Conservation (phyloP, 2,113 vertebrate genomes). For the Chloroceryle aenea region DNA sequence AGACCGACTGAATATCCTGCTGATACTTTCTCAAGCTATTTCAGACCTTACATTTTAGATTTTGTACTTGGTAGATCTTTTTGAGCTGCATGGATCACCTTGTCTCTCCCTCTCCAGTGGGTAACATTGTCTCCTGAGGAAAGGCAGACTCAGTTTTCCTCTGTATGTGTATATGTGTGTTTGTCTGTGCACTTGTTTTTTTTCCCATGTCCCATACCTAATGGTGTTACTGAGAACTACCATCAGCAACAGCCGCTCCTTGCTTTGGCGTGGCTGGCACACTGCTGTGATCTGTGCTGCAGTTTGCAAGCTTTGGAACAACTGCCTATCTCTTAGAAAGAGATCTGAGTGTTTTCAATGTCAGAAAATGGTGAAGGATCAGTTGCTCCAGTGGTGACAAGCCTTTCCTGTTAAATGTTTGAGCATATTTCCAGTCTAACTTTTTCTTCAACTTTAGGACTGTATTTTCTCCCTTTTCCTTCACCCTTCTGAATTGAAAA, state of each 20-base stretch:
- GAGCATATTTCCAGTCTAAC: neutral
- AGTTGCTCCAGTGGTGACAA: neutral
- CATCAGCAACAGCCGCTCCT: neutral
- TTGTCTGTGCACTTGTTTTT: neutral
- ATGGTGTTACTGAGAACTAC: neutral
- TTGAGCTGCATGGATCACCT: neutral
- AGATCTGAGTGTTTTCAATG: neutral
- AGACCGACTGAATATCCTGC: neutral
- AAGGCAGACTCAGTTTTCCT: neutral
- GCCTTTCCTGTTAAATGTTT: neutral
- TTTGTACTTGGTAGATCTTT: neutral
- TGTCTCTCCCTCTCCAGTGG: neutral
- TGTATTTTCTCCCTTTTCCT: neutral
- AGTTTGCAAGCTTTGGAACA: neutral
- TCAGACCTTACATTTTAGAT: neutral
- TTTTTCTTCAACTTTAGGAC: neutral
- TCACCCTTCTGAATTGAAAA: neutral
- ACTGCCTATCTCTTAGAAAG: neutral
- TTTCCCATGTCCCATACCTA: neutral
- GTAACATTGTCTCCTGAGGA: neutral
- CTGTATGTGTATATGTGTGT: neutral
- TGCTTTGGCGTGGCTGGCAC: neutral
- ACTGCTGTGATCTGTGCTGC: rapidly evolving
- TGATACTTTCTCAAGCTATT: neutral
- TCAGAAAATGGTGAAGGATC: neutral